phyloP scores from a whole-genome alignment of 2,797 vertebrate genomes.

The Mergus octosetaceus region DNA sequence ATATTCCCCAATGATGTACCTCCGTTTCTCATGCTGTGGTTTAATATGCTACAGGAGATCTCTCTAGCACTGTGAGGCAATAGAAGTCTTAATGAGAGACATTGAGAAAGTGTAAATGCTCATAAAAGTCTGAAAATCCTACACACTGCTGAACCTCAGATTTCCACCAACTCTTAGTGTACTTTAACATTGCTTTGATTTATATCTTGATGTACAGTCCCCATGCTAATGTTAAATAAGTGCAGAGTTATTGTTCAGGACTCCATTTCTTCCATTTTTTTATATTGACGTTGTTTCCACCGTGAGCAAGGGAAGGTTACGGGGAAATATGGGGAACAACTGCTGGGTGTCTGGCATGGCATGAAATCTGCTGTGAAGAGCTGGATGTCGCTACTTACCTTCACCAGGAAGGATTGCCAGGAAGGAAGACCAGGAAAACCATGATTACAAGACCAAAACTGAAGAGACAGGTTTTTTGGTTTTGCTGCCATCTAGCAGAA shows the following conservation, averaged over 20 bases:
- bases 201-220: not conserved
- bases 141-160: not conserved
- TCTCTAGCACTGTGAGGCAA: not conserved
- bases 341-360: not conserved
- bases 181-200: not conserved
- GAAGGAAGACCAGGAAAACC: not conserved
- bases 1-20: not conserved
- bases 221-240: not conserved
- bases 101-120: not conserved
- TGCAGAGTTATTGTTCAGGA: not conserved
- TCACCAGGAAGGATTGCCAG: not conserved
- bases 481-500: slow-evolving; percentile 67
- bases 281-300: not conserved
- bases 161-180: not conserved
- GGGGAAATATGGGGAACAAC: not conserved
- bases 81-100: not conserved
- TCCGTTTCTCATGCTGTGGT: not conserved
- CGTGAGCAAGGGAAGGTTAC: not conserved
- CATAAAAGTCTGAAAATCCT: not conserved
- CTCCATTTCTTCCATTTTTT: not conserved
- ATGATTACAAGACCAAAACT: not conserved
- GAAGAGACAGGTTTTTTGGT: not conserved
- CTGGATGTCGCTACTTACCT: not conserved
- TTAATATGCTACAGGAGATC: not conserved
- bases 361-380: not conserved